Evolutionary conservation across 1,140 invertebrate species (phyloP).

Genomic region (Drosophila aff.): DNA sequence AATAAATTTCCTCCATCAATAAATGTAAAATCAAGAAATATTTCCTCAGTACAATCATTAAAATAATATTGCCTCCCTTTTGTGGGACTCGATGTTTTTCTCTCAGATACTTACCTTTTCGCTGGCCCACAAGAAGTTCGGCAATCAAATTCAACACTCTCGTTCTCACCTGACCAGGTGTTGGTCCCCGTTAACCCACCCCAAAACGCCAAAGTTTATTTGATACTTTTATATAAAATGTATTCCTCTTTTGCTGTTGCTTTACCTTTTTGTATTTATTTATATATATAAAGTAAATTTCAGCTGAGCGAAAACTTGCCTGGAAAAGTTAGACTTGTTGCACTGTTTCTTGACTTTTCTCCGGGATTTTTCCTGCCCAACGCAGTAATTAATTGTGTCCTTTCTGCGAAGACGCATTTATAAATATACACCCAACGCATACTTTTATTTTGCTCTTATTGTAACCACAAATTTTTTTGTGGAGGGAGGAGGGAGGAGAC

Average conservation of each 20-base stretch:
- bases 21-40: background rate
- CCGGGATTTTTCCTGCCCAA: constrained; percentile 15
- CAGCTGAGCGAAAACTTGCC: constrained; percentile 37
- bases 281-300: constrained; percentile 62
- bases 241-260: background rate
- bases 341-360: constrained; percentile 47
- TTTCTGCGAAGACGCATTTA: constrained; percentile 40
- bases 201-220: constrained; percentile 35
- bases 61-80: background rate
- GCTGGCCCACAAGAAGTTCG: constrained; percentile 11
- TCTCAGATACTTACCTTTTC: background rate
- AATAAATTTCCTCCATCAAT: too few relatives aligned
- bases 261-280: constrained; percentile 39
- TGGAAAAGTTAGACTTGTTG: constrained; percentile 71
- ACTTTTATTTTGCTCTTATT: constrained; percentile 36
- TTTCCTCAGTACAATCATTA: background rate
- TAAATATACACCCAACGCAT: constrained; percentile 34
- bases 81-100: background rate
- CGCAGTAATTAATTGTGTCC: constrained; percentile 75
- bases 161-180: constrained; percentile 28
- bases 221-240: constrained; percentile 29
- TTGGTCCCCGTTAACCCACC: background rate
- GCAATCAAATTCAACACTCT: constrained; percentile 36
- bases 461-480: constrained; percentile 69
- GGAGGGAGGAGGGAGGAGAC: too few relatives aligned